Conservation (phyloP, 2,113 vertebrate genomes). For the Planiliza haematocheilus region DNA sequence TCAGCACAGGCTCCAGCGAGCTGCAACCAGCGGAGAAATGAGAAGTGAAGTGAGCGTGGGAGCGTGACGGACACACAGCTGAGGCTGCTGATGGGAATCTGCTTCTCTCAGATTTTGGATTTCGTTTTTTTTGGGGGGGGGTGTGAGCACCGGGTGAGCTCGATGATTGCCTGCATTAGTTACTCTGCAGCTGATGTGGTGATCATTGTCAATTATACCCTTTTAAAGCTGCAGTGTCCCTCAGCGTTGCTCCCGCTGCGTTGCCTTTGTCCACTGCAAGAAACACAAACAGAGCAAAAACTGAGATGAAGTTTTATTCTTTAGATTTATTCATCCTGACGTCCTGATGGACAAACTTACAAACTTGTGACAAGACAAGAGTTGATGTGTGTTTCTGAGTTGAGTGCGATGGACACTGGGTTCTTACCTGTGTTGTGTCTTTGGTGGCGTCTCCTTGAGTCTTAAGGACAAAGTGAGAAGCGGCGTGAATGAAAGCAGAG, state of each 20-base stretch:
- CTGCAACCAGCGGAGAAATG: slow-evolving; percentile 74
- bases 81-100: slow-evolving; percentile 62
- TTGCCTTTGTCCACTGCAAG: not conserved
- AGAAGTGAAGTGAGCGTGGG: slow-evolving; percentile 73
- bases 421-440: slow-evolving; percentile 18
- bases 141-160: too few relatives aligned
- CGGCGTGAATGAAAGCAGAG: slow-evolving; percentile 22
- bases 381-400: not conserved
- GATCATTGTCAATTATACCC: slow-evolving; percentile 68
- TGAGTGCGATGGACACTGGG: not conserved
- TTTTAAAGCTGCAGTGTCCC: slow-evolving; percentile 67
- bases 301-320: slow-evolving; percentile 17
- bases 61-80: slow-evolving; percentile 84
- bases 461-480: slow-evolving; percentile 27
- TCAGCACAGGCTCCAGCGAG: slow-evolving; percentile 70
- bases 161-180: slow-evolving; percentile 52
- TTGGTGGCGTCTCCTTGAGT: slow-evolving; percentile 26
- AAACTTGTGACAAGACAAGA: not conserved
- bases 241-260: slow-evolving; percentile 13
- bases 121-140: slow-evolving; percentile 6
- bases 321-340: not conserved
- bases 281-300: slow-evolving; percentile 8
- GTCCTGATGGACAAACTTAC: not conserved
- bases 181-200: slow-evolving; percentile 60
- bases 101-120: slow-evolving; percentile 28